phyloP scores from a whole-genome alignment of 2,888 invertebrate genomes.

The Hydropsyche betteni region DNA sequence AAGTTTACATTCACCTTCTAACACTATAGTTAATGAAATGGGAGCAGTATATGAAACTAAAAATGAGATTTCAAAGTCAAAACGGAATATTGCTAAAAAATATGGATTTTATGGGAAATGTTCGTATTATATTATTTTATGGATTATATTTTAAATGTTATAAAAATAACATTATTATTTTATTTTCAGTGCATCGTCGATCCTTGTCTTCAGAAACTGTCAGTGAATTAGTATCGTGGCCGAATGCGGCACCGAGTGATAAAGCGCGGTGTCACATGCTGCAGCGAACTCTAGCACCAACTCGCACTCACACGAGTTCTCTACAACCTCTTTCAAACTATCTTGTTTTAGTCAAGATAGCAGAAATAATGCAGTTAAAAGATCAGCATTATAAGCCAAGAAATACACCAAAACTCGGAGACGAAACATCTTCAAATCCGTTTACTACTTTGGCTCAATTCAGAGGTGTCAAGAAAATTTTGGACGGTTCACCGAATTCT shows the following conservation, averaged over 20 bases:
- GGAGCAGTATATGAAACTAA: not conserved
- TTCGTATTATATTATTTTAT: conserved; percentile 24
- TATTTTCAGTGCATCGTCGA: conserved; percentile 69
- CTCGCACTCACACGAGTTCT: conserved; percentile 53
- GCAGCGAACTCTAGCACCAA: conserved; percentile 58
- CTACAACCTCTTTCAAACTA: conserved; percentile 60
- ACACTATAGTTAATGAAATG: conserved; percentile 11
- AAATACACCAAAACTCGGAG: conserved; percentile 60
- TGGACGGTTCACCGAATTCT: conserved; percentile 69
- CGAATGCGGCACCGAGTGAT: conserved; percentile 74
- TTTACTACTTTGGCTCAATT: conserved; percentile 79
- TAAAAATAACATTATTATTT: not conserved
- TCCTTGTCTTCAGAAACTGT: conserved; percentile 79
- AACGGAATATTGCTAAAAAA: conserved; percentile 19
- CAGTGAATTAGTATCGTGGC: conserved; percentile 67
- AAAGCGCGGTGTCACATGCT: conserved; percentile 78
- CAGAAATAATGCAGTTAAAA: conserved; percentile 85
- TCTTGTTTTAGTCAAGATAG: conserved; percentile 73
- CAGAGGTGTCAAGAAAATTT: conserved; percentile 83
- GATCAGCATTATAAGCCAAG: conserved; percentile 83
- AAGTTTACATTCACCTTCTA: conserved; percentile 17
- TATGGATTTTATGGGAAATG: conserved; percentile 42
- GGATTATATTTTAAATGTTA: not conserved
- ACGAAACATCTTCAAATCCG: conserved; percentile 65
- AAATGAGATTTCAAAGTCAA: conserved; percentile 3